These are phyloP conservation scores for Tricholaema leucomelas DNA, from an alignment of 2,113 vertebrate genomes.

Conservation along the genomic window DNA sequence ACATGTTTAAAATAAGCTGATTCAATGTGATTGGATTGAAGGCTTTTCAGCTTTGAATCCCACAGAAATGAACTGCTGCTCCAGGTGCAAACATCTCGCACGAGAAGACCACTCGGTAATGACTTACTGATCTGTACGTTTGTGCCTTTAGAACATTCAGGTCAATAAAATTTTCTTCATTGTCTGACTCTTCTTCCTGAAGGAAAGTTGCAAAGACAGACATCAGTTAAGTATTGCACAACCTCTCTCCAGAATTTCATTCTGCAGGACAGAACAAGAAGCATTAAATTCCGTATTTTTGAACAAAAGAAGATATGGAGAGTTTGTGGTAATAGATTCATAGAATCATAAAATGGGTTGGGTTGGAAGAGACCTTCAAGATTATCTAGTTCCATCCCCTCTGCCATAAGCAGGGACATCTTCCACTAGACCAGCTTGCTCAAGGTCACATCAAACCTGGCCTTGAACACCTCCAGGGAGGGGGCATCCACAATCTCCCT, in stretches of 20 bases:
- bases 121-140: slow-evolving; percentile 79
- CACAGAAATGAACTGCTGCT: not conserved
- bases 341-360: no score
- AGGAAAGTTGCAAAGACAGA: slow-evolving; percentile 45
- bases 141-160: slow-evolving; percentile 88
- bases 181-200: slow-evolving; percentile 91
- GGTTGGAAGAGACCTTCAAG: no score
- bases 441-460: no score
- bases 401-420: no score
- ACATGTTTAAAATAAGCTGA: not conserved
- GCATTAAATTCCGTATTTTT: not conserved
- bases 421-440: no score
- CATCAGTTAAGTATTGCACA: slow-evolving; percentile 25
- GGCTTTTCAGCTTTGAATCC: not conserved
- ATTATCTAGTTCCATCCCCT: no score
- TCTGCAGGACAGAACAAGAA: not conserved
- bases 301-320: not conserved
- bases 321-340: not conserved
- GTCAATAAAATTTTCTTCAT: slow-evolving; percentile 89
- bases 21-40: not conserved
- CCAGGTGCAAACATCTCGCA: not conserved
- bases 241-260: not conserved
- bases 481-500: no score
- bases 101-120: not conserved
- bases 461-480: no score